Percentiles rank a stretch among this genome's conserved stretches.
Conservation (phyloP, 2,797 vertebrate genomes). For the Spizella passerina region DNA sequence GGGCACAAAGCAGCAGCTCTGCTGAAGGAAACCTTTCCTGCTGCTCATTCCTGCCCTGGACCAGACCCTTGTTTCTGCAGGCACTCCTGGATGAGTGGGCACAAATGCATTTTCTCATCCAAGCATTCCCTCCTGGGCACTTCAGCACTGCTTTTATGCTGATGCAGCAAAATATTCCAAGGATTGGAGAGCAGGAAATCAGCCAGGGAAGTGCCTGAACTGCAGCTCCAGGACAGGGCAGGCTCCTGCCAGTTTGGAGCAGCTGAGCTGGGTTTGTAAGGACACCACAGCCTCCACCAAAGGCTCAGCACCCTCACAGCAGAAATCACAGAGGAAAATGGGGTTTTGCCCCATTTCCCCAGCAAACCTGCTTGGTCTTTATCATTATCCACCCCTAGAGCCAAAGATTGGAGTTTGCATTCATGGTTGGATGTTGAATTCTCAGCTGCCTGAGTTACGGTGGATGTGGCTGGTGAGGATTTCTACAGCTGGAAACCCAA, state of each 20-base stretch:
- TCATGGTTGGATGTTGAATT: background rate
- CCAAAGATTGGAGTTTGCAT: fast-evolving
- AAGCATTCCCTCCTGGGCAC: background rate
- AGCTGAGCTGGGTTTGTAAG: background rate
- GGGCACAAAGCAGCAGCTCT: background rate
- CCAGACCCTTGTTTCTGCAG: background rate
- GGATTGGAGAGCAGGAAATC: background rate
- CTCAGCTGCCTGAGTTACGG: background rate
- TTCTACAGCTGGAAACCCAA: background rate
- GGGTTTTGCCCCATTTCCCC: background rate
- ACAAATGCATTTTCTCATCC: background rate
- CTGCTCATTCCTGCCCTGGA: background rate
- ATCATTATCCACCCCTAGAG: background rate
- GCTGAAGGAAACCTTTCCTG: background rate
- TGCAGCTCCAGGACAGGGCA: background rate
- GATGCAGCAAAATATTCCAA: background rate
- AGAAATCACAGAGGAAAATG: background rate
- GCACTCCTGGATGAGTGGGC: background rate
- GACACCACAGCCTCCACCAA: background rate
- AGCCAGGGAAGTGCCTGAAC: background rate
- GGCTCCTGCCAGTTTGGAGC: background rate
- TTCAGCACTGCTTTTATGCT: background rate
- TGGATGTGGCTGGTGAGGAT: background rate
- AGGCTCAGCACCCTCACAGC: fast-evolving
- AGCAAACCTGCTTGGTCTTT: background rate